These are phyloP conservation scores for Sinhomidia bicolor DNA, from an alignment of 2,888 invertebrate species.

Conservation along the genomic window DNA sequence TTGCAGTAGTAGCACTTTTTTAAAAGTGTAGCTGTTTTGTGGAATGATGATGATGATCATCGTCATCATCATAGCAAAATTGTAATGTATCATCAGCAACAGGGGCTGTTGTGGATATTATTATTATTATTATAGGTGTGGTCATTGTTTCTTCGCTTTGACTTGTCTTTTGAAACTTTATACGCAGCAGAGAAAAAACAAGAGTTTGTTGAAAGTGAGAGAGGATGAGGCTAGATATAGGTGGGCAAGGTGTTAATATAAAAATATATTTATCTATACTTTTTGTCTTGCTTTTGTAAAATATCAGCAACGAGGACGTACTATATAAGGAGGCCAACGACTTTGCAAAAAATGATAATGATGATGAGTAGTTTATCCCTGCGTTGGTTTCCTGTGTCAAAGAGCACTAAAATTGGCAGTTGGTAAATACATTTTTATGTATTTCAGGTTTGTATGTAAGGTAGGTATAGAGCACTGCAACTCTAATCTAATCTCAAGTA, in stretches of 20 bases:
- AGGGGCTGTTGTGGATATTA: conserved; percentile 25
- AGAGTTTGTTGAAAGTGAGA: neutral
- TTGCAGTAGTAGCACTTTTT: conserved; percentile 63
- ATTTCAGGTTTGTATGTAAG: too few relatives aligned
- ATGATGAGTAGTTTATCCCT: neutral
- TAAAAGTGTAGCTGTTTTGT: conserved; percentile 16
- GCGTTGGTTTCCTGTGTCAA: conserved; percentile 22
- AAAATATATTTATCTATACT: neutral
- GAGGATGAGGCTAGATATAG: neutral
- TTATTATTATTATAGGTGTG: conserved; percentile 58
- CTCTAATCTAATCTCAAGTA: too few relatives aligned
- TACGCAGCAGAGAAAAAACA: neutral
- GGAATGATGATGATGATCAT: conserved; percentile 20
- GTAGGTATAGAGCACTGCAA: too few relatives aligned
- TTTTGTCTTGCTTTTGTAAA: too few relatives aligned
- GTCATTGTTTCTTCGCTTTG: conserved; percentile 27
- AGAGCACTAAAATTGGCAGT: neutral
- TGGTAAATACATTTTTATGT: neutral
- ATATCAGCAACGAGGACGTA: neutral
- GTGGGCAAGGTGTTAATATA: neutral
- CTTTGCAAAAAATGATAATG: conserved; percentile 20
- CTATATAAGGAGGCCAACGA: conserved; percentile 22
- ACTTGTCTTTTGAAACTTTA: too few relatives aligned
- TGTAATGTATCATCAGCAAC: conserved; percentile 39
- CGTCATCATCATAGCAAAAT: neutral